A percentile compares a stretch with the other conserved stretches of the same genome.
Conservation (phyloP, 2,888 invertebrate genomes). For the Apotomis betuletana region DNA sequence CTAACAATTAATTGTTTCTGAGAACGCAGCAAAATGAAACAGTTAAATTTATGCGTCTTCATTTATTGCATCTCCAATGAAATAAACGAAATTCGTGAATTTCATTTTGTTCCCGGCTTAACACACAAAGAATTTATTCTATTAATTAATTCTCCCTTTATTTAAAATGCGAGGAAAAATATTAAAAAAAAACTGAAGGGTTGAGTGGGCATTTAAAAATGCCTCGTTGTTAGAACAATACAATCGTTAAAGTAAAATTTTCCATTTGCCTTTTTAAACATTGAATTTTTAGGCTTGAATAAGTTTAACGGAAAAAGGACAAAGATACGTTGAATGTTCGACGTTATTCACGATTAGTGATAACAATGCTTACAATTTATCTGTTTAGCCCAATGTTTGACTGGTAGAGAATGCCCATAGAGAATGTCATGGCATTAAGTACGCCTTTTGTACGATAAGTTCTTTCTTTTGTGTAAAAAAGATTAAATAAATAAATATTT, state of each 20-base stretch:
- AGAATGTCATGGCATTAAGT: too few relatives aligned
- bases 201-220: conserved; percentile 8
- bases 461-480: too few relatives aligned
- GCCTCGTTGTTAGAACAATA: conserved; percentile 17
- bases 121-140: conserved; percentile 29
- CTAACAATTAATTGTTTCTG: conserved; percentile 23
- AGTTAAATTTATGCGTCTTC: conserved; percentile 30
- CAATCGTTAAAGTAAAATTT: neutral
- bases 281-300: neutral
- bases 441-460: too few relatives aligned
- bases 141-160: conserved; percentile 26
- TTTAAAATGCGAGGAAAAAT: conserved; percentile 13
- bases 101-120: conserved; percentile 18
- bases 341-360: too few relatives aligned
- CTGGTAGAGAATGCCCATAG: too few relatives aligned
- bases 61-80: conserved; percentile 30
- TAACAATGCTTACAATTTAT: too few relatives aligned
- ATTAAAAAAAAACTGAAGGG: conserved; percentile 8
- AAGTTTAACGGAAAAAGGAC: neutral
- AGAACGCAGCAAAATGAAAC: conserved; percentile 21
- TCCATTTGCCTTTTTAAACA: neutral
- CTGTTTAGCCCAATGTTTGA: too few relatives aligned
- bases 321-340: neutral
- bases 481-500: too few relatives aligned
- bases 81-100: conserved; percentile 16